Conservation (phyloP, 1,140 invertebrate species). For the Drosophila subobscura region DNA sequence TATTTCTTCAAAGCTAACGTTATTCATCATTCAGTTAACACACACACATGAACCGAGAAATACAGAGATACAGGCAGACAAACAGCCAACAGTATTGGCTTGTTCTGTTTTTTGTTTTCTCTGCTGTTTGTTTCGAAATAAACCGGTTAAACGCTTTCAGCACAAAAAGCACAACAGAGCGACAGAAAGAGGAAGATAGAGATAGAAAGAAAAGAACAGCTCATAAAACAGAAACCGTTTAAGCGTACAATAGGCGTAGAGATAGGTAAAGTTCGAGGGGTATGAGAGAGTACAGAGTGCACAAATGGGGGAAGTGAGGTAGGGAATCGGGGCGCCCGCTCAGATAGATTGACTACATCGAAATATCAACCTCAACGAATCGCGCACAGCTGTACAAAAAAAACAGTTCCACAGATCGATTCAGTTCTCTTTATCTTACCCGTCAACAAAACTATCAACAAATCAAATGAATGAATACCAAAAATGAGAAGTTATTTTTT, state of each 20-base stretch:
- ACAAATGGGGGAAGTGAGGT: not conserved
- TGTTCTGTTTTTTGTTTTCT: conserved; percentile 67
- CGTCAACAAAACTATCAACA: conserved; percentile 35
- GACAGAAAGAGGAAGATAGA: conserved; percentile 7
- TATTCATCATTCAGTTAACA: conserved; percentile 49
- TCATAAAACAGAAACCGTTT: conserved; percentile 64
- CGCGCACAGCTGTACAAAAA: conserved; percentile 61
- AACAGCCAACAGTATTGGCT: conserved; percentile 26
- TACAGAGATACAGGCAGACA: conserved; percentile 26
- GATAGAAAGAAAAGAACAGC: conserved; percentile 21
- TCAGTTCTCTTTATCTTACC: conserved; percentile 25
- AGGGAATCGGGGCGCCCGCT: not conserved
- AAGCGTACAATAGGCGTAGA: conserved; percentile 65
- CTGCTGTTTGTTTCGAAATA: conserved; percentile 72
- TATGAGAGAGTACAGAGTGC: not conserved
- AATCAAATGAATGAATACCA: conserved; percentile 13
- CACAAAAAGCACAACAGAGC: conserved; percentile 39
- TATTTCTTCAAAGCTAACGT: conserved; percentile 43
- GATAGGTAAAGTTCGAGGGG: conserved; percentile 32
- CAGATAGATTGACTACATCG: conserved; percentile 44
- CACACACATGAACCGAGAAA: conserved; percentile 7
- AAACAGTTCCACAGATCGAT: conserved; percentile 10
- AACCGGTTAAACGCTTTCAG: conserved; percentile 70
- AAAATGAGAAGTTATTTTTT: no score
- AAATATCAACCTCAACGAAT: conserved; percentile 71